A percentile compares a stretch with the other conserved stretches of the same genome.
phyloP scores from a whole-genome alignment of 2,888 invertebrate genomes.

The Dimorphilus gyrociliatus region DNA sequence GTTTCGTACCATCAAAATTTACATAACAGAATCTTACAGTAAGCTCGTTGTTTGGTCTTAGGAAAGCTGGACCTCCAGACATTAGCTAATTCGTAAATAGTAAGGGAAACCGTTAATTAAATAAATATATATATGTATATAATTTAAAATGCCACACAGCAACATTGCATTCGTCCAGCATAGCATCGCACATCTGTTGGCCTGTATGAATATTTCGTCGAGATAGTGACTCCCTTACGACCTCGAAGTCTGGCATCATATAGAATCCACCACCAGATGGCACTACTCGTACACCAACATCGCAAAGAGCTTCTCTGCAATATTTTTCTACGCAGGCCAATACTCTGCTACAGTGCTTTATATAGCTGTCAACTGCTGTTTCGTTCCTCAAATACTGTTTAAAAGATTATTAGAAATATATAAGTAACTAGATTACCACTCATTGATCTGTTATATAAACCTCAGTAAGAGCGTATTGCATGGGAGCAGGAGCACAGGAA shows the following conservation, averaged over 20 bases:
- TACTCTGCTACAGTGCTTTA: too few species aligned
- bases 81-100: conserved; percentile 19
- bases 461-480: conserved; percentile 28
- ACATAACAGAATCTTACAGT: conserved; percentile 31
- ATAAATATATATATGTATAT: too few species aligned
- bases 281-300: conserved; percentile 22
- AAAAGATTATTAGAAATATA: conserved; percentile 1
- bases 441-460: conserved; percentile 10
- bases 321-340: too few species aligned
- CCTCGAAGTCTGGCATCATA: conserved; percentile 30
- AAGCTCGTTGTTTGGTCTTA: conserved; percentile 23
- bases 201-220: conserved; percentile 19
- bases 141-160: too few species aligned
- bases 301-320: too few species aligned
- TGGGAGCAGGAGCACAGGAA: conserved; percentile 29
- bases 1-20: conserved; percentile 27
- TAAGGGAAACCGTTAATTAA: too few species aligned
- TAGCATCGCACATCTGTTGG: conserved; percentile 22
- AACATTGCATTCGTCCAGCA: conserved; percentile 26
- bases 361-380: too few species aligned
- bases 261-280: conserved; percentile 26
- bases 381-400: not conserved
- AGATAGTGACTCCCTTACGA: conserved; percentile 14
- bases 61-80: conserved; percentile 30
- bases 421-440: not conserved